Conservation (phyloP, 2,888 invertebrate species). For the Drosophila koepferae region DNA sequence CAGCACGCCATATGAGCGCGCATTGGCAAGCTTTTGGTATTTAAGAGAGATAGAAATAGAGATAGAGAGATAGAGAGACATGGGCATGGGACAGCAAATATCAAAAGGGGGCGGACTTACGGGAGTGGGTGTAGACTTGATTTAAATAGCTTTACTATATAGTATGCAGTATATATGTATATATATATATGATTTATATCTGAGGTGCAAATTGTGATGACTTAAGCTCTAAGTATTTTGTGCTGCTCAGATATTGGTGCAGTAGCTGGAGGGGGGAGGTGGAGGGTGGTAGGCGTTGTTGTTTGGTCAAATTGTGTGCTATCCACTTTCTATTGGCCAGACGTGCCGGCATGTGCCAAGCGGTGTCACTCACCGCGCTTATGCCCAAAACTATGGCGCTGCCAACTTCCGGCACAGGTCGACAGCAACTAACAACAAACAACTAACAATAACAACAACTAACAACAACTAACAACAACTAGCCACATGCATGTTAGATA, state of each 20-base stretch:
- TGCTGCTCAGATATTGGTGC: neutral
- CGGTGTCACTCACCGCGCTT: conserved; percentile 33
- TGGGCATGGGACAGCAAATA: neutral
- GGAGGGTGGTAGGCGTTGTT: neutral
- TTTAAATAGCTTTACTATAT: conserved; percentile 25
- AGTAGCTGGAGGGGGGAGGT: neutral
- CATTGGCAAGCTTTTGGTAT: conserved; percentile 64
- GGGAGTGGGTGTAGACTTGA: conserved; percentile 1
- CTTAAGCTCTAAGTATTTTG: conserved; percentile 12
- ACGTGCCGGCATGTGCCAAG: conserved; percentile 59
- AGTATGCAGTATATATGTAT: no score
- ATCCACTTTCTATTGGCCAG: conserved; percentile 63
- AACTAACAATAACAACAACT: neutral
- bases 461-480: conserved; percentile 8
- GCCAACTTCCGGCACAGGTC: conserved; percentile 60
- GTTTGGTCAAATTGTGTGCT: neutral
- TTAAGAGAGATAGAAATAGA: conserved; percentile 5
- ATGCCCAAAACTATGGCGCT: conserved; percentile 50
- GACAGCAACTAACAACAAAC: conserved; percentile 13
- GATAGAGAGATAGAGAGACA: conserved; percentile 5
- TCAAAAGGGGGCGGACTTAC: neutral
- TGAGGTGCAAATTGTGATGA: conserved; percentile 36
- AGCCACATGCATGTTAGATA: conserved; percentile 30
- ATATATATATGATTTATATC: neutral
- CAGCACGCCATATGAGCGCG: conserved; percentile 70